phyloP scores from a whole-genome alignment of 2,888 invertebrate genomes.

The Autographa gamma region DNA sequence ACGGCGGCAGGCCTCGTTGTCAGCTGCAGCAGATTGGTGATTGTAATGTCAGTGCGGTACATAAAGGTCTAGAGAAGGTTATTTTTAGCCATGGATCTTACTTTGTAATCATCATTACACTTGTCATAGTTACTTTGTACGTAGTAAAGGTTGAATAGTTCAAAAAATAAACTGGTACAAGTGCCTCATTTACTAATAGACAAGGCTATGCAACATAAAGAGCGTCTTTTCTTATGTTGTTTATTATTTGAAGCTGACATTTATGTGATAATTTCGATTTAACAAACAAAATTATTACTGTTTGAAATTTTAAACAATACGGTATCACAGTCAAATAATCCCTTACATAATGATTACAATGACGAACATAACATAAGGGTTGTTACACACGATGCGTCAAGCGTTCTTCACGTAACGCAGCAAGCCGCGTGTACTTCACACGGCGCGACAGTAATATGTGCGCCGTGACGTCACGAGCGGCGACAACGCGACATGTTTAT shows the following conservation, averaged over 20 bases:
- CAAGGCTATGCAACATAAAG: no score
- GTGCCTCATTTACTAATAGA: background rate
- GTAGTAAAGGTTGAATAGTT: background rate
- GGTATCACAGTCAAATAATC: no score
- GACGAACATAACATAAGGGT: background rate
- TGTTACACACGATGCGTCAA: slow-evolving; percentile 17
- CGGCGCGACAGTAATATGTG: slow-evolving; percentile 67
- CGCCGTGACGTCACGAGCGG: slow-evolving; percentile 69
- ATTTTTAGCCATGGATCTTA: slow-evolving; percentile 2
- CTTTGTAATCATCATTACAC: background rate
- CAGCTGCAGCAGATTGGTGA: slow-evolving; percentile 27
- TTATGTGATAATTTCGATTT: no score
- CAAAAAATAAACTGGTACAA: background rate
- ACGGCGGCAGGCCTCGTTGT: slow-evolving; percentile 36
- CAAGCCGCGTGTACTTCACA: slow-evolving; percentile 31
- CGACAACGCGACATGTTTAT: slow-evolving; percentile 81
- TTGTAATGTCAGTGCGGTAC: slow-evolving; percentile 29
- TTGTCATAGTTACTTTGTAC: background rate
- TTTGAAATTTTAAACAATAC: no score
- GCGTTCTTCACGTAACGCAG: slow-evolving; percentile 37
- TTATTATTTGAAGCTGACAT: no score
- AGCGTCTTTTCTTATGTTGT: no score
- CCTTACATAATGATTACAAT: background rate
- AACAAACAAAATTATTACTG: no score
- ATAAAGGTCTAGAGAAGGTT: background rate